Conservation (phyloP, 2,113 vertebrate genomes). For the Typhlomys cinereus region DNA sequence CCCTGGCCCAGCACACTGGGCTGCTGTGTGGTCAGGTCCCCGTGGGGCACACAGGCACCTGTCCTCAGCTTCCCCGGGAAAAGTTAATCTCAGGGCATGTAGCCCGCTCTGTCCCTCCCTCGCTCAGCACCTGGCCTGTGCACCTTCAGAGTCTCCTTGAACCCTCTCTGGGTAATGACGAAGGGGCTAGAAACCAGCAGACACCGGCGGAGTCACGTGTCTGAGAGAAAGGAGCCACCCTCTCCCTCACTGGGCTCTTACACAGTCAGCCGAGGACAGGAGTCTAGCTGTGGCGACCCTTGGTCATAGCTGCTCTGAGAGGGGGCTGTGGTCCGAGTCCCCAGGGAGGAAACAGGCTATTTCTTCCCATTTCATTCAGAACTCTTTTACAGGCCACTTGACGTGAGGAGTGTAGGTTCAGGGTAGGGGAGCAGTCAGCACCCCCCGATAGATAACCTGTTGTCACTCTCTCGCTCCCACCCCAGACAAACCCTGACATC, state of each 20-base stretch:
- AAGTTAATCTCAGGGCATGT: too few relatives aligned
- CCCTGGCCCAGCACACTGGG: too few relatives aligned
- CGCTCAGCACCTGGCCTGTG: neutral
- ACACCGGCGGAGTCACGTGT: neutral
- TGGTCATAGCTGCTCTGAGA: accelerated
- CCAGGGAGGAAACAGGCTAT: neutral
- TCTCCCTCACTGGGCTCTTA: accelerated
- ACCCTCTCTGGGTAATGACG: accelerated
- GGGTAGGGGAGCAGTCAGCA: accelerated
- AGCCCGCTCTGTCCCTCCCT: neutral
- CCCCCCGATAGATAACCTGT: accelerated
- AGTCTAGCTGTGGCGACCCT: accelerated
- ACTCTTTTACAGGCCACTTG: accelerated
- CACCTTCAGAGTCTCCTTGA: neutral
- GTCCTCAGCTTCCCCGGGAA: too few relatives aligned
- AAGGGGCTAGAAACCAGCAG: neutral
- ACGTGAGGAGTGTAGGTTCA: accelerated
- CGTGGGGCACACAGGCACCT: too few relatives aligned
- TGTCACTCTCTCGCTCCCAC: neutral
- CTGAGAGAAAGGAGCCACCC: neutral
- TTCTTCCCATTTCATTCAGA: neutral
- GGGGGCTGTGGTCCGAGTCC: accelerated
- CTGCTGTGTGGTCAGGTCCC: too few relatives aligned
- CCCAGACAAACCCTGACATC: constrained; percentile 83
- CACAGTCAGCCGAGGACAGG: neutral